Base-by-base conservation (phyloP, 1,140 invertebrate genomes). In the Sarcophaga peregrina region DNA sequence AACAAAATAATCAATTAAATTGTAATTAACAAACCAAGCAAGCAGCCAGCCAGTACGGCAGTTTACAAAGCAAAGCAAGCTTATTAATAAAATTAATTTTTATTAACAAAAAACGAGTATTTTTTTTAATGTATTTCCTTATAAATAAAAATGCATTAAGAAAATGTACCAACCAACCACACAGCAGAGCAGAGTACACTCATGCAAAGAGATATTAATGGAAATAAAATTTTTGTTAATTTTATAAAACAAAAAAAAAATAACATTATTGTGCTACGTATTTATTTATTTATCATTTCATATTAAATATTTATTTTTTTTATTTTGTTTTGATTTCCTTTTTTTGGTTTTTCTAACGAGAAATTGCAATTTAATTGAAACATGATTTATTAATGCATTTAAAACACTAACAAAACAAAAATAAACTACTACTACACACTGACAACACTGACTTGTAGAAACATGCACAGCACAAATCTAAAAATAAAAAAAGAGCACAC, bases 1-100 rank as follows among this genome's bases (percentile, higher is more conserved):
- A 58, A 58, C 54, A 58, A 58, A 17, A 0, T 68, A 68, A 68
- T 68, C 62, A 68, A n/a, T 68, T 68, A 68, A 68, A 68, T 20
- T 25, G 62, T 20, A 25, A 20, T 68, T 17, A 25, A 58, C 54
- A 68, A 20, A 4, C 62, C 54, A 68, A 20, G 25, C 62, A 68
- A 68, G 6, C 3, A 6, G 25, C 25, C 25, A 37, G 25, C 25
- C 25, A 37, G 25, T 37, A 37, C 25, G 25, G 25, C 25, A 37
- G 25, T 37, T 4, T 37, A 37, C 25, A 37, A 37, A 37, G 25
- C 25, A 37, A 37, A 37, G 25, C 25, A 37, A 4, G 1, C 25
- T 37, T 37, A 37, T 37, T 68, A 68, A 68, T 25, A 20, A 68
- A 25, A 7, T 37, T 37, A 37, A 37, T 37, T 37, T 37, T 37